These are phyloP conservation scores for Brachionus plicatilis DNA, from an alignment of 1,140 invertebrate genomes.

Conservation along the genomic window DNA sequence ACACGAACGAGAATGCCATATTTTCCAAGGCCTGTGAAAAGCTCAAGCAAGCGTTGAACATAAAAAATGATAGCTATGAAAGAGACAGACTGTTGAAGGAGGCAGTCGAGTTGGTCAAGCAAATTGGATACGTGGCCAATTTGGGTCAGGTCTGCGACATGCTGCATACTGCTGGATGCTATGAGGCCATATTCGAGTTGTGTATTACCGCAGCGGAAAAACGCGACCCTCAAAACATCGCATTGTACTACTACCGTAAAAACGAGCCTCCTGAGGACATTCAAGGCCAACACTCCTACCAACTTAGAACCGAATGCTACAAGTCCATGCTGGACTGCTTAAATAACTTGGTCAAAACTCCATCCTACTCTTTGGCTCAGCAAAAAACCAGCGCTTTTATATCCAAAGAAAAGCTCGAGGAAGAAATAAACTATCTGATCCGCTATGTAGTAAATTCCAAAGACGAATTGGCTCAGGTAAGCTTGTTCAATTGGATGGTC, in stretches of 20 bases:
- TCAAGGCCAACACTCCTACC: slow-evolving; percentile 50
- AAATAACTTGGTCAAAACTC: slow-evolving; percentile 70
- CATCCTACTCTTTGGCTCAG: slow-evolving; percentile 45
- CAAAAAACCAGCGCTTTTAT: slow-evolving; percentile 48
- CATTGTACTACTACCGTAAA: slow-evolving; percentile 78
- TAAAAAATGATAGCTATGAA: slow-evolving; percentile 31
- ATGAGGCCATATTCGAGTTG: slow-evolving; percentile 79
- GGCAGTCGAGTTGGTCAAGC: slow-evolving; percentile 5
- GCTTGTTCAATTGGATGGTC: slow-evolving; percentile 88
- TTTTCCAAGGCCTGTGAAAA: slow-evolving; percentile 66
- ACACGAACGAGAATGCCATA: slow-evolving; percentile 87
- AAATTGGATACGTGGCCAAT: slow-evolving; percentile 65
- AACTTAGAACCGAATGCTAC: slow-evolving; percentile 74
- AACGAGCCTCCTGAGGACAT: slow-evolving; percentile 71
- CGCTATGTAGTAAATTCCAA: slow-evolving; percentile 57
- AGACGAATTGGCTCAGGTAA: slow-evolving; percentile 82
- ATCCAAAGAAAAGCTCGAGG: slow-evolving; percentile 48
- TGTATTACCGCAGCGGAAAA: slow-evolving; percentile 74
- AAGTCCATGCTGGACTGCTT: slow-evolving; percentile 75
- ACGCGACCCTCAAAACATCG: slow-evolving; percentile 79
- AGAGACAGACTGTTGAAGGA: slow-evolving; percentile 9
- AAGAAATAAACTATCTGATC: slow-evolving; percentile 57
- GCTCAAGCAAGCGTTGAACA: slow-evolving; percentile 23
- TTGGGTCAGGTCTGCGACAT: slow-evolving; percentile 63
- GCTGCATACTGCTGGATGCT: slow-evolving; percentile 59